phyloP scores from a whole-genome alignment of 2,888 invertebrate genomes.

The Cheiracanthium punctorium region DNA sequence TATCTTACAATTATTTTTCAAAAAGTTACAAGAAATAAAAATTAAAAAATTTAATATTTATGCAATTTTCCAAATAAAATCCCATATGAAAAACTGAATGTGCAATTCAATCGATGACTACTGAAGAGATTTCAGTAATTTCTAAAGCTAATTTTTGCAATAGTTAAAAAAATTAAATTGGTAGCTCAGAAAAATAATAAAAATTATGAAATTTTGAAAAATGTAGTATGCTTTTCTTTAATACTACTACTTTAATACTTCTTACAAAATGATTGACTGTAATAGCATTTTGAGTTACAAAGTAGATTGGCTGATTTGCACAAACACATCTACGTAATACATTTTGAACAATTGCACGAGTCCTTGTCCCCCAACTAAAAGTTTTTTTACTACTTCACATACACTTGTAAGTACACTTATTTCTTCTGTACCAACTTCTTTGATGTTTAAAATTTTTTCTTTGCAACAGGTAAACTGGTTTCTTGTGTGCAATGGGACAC shows the following conservation, averaged over 20 bases:
- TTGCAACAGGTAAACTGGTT: constrained; percentile 3
- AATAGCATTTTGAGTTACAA: not conserved
- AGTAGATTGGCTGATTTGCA: constrained; percentile 15
- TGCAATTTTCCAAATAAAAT: constrained; percentile 9
- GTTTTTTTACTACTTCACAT: no score
- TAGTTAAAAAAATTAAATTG: not conserved
- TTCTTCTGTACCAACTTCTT: constrained; percentile 12
- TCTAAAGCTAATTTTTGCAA: no score
- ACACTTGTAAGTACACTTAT: not conserved
- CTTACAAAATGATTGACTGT: not conserved
- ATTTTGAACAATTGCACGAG: no score
- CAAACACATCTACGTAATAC: not conserved
- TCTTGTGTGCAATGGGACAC: no score
- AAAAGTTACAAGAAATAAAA: not conserved
- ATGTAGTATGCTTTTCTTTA: no score
- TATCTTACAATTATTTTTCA: constrained; percentile 17
- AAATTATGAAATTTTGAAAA: not conserved
- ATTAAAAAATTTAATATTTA: constrained; percentile 8
- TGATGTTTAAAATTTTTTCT: constrained; percentile 9
- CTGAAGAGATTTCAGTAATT: not conserved
- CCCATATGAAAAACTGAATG: not conserved
- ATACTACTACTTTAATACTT: not conserved
- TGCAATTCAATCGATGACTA: constrained; percentile 5
- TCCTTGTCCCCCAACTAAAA: constrained; percentile 4
- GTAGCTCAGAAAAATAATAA: not conserved